Conservation (phyloP, 2,888 invertebrate species). For the Sepiola atlantica region DNA sequence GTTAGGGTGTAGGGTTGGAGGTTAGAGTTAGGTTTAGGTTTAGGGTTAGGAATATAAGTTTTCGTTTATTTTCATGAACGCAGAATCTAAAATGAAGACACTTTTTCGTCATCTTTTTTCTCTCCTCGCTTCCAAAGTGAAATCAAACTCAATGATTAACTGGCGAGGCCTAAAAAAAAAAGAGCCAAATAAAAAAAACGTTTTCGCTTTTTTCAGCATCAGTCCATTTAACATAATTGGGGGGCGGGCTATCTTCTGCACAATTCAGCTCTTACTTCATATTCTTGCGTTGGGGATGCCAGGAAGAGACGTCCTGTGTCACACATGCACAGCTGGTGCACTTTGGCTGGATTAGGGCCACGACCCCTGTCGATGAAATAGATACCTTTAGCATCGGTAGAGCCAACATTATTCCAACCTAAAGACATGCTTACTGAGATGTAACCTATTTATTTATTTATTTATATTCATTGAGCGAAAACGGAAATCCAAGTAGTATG, state of each 20-base stretch:
- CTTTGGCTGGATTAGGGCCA: slow-evolving; percentile 56
- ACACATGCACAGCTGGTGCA: slow-evolving; percentile 88
- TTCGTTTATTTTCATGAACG: too few relatives aligned
- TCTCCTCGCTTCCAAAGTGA: neutral
- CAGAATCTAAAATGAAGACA: too few relatives aligned
- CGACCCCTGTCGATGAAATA: slow-evolving; percentile 69
- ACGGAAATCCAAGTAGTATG: too few relatives aligned
- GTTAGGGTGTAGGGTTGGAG: too few relatives aligned
- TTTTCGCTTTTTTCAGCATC: neutral
- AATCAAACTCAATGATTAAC: neutral
- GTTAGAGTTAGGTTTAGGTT: too few relatives aligned
- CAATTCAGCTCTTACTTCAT: slow-evolving; percentile 78
- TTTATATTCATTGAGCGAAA: too few relatives aligned
- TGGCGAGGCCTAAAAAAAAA: neutral
- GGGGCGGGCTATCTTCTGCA: slow-evolving; percentile 54
- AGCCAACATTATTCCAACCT: too few relatives aligned
- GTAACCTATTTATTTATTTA: too few relatives aligned
- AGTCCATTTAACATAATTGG: neutral
- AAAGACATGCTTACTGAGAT: too few relatives aligned
- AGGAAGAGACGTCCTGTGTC: slow-evolving; percentile 89
- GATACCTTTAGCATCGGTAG: slow-evolving; percentile 81
- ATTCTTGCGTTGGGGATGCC: slow-evolving; percentile 86
- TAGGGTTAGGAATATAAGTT: too few relatives aligned
- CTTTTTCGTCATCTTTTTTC: neutral
- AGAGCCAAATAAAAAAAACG: neutral